Percentiles rank a stretch among this genome's conserved stretches.
These are phyloP conservation scores for Cryptus viduatorius DNA, from an alignment of 2,888 invertebrate genomes.

Conservation along the genomic window DNA sequence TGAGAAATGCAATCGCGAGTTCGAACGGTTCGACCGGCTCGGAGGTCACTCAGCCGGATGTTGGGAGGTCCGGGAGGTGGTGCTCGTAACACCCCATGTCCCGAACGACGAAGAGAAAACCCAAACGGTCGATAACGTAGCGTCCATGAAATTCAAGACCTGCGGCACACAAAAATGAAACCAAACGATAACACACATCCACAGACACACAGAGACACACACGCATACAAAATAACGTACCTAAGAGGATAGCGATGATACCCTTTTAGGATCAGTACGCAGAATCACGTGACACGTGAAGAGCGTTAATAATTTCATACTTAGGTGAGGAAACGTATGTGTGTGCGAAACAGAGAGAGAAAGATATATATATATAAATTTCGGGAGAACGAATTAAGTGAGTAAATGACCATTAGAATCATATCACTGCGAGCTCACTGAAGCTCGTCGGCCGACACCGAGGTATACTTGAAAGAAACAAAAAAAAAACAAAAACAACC, in stretches of 20 bases:
- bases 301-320: constrained; percentile 77
- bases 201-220: constrained; percentile 5
- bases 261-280: constrained; percentile 45
- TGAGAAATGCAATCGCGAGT: constrained; percentile 52
- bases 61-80: constrained; percentile 85
- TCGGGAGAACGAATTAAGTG: constrained; percentile 54
- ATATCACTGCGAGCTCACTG: constrained; percentile 74
- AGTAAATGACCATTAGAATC: constrained; percentile 76
- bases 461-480: constrained; percentile 45
- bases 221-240: constrained; percentile 19
- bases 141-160: constrained; percentile 26
- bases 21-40: constrained; percentile 93
- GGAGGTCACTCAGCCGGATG: constrained; percentile 87
- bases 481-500: constrained; percentile 21
- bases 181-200: not conserved
- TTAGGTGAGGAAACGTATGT: constrained; percentile 50
- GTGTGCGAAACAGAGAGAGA: constrained; percentile 68
- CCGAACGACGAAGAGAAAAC: constrained; percentile 71
- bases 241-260: constrained; percentile 35
- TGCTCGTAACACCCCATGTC: constrained; percentile 84
- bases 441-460: constrained; percentile 66
- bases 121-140: constrained; percentile 53
- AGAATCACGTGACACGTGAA: constrained; percentile 64
- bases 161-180: constrained; percentile 15
- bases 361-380: constrained; percentile 58